Percentiles rank a stretch among this genome's conserved stretches.
phyloP scores from a whole-genome alignment of 2,888 invertebrate species.

The Xiphydria camelus region DNA sequence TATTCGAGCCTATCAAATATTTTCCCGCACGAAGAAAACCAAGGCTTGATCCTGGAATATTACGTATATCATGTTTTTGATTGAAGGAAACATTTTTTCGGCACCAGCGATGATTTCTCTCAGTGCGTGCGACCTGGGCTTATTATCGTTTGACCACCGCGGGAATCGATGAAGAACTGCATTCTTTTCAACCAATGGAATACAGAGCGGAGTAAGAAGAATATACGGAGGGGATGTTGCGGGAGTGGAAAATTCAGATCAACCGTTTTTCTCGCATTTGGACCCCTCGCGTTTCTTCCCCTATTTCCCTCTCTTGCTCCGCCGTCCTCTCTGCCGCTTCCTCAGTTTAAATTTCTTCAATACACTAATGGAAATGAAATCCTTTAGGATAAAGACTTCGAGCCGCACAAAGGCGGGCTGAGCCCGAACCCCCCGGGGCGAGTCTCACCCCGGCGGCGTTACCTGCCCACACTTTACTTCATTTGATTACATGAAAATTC shows the following conservation, averaged over 20 bases:
- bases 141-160: too few species aligned
- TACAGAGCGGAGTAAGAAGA: too few species aligned
- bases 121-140: too few species aligned
- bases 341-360: slow-evolving; percentile 33
- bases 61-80: too few species aligned
- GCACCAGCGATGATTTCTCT: too few species aligned
- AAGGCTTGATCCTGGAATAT: too few species aligned
- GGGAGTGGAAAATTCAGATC: background rate
- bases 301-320: slow-evolving; percentile 15
- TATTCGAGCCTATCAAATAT: too few species aligned
- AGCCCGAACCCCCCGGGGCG: slow-evolving; percentile 22
- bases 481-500: slow-evolving; percentile 34
- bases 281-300: slow-evolving; percentile 7
- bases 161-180: too few species aligned
- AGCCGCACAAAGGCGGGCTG: slow-evolving; percentile 16
- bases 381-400: slow-evolving; percentile 39
- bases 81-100: too few species aligned
- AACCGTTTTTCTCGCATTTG: background rate
- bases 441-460: slow-evolving; percentile 34
- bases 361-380: slow-evolving; percentile 47
- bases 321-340: slow-evolving; percentile 16
- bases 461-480: slow-evolving; percentile 26
- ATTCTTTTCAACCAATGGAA: too few species aligned
- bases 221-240: background rate
- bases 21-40: too few species aligned